A percentile compares a stretch with the other conserved stretches of the same genome.
Conservation (phyloP, 2,888 invertebrate species). For the Trachelus tabidus region DNA sequence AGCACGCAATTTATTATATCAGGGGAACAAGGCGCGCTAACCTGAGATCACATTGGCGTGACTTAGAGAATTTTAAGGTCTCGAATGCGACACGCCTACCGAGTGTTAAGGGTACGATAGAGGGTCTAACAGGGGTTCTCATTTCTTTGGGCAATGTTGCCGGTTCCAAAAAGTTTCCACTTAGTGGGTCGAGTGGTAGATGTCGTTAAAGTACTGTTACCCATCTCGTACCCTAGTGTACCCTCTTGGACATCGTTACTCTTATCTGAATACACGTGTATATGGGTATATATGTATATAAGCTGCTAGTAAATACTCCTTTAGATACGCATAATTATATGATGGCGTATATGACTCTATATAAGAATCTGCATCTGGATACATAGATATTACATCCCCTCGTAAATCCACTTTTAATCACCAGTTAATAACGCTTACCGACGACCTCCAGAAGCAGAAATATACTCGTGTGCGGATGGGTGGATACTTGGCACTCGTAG, state of each 20-base stretch:
- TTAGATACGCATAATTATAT: background rate
- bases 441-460: constrained; percentile 87
- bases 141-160: no score
- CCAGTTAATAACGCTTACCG: constrained; percentile 73
- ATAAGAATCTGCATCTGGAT: background rate
- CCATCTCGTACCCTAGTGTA: background rate
- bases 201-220: no score
- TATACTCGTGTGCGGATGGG: constrained; percentile 91
- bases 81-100: no score
- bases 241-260: background rate
- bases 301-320: background rate
- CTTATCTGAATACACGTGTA: background rate
- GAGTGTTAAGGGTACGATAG: no score
- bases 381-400: background rate
- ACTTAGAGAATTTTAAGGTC: no score
- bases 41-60: no score
- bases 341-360: background rate
- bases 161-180: no score
- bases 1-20: no score
- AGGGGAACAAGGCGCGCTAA: no score
- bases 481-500: constrained; percentile 92
- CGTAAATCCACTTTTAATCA: background rate
- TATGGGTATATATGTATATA: no score
- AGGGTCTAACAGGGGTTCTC: no score
- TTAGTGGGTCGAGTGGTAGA: no score